phyloP scores from a whole-genome alignment of 1,140 invertebrate genomes.

The Phenacoccus solenopsis region DNA sequence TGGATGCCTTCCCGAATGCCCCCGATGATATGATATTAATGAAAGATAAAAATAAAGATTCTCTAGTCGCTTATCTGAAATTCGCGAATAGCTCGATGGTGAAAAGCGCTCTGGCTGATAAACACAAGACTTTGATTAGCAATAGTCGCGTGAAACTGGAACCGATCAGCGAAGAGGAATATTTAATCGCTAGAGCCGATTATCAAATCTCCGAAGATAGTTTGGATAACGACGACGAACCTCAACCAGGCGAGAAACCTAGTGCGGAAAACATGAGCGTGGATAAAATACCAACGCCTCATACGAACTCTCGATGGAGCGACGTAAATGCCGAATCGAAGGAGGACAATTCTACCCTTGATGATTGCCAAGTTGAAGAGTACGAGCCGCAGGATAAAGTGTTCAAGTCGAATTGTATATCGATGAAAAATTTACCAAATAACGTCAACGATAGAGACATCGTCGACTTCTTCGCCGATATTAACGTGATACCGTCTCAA shows the following conservation, averaged over 20 bases:
- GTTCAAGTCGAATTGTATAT: conserved; percentile 43
- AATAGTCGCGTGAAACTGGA: neutral
- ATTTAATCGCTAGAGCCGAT: neutral
- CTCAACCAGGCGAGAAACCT: no score
- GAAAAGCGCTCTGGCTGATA: neutral
- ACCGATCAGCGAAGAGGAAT: neutral
- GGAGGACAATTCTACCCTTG: conserved; percentile 48
- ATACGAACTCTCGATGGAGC: no score
- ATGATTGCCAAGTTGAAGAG: conserved; percentile 44
- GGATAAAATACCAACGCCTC: no score
- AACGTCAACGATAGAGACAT: conserved; percentile 61
- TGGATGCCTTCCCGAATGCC: neutral
- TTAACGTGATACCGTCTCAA: conserved; percentile 55
- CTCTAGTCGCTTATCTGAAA: neutral
- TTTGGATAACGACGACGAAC: no score
- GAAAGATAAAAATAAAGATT: neutral
- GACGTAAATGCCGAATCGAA: conserved; percentile 40
- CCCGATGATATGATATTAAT: neutral
- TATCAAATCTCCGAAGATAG: neutral
- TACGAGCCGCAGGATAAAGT: conserved; percentile 34
- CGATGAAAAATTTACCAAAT: conserved; percentile 59
- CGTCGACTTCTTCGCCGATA: conserved; percentile 62
- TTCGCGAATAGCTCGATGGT: neutral
- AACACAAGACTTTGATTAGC: neutral
- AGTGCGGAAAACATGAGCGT: no score